phyloP scores from a whole-genome alignment of 2,113 vertebrate species.

The Porphyrio hochstetteri region DNA sequence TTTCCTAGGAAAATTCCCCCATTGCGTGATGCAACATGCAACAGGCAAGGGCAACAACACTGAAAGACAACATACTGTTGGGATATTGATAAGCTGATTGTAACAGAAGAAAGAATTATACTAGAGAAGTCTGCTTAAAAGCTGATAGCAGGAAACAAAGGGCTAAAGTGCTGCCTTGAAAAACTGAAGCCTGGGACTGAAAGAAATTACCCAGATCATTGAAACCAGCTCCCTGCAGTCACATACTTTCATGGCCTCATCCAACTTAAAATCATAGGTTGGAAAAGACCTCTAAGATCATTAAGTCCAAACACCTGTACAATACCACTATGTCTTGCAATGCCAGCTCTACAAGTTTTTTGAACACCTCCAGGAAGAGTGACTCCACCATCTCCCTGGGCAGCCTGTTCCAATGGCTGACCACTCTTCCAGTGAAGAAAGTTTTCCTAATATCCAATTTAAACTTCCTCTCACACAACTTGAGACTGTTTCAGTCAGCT shows the following conservation, averaged over 20 bases:
- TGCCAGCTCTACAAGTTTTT: too few relatives aligned
- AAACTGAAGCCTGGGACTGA: not conserved
- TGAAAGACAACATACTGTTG: not conserved
- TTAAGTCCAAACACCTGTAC: too few relatives aligned
- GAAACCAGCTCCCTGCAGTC: not conserved
- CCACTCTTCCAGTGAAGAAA: too few relatives aligned
- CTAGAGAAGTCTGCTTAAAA: not conserved
- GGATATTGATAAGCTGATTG: not conserved
- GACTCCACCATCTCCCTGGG: too few relatives aligned
- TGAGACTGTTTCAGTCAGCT: not conserved
- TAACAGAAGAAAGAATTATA: not conserved
- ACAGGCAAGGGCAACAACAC: not conserved
- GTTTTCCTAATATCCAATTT: too few relatives aligned
- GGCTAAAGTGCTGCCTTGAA: not conserved
- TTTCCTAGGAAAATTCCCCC: not conserved
- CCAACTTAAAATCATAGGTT: too few relatives aligned
- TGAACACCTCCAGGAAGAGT: too few relatives aligned
- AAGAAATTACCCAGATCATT: not conserved
- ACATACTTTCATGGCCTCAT: not conserved
- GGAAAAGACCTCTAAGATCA: too few relatives aligned
- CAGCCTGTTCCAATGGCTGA: too few relatives aligned
- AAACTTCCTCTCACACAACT: too few relatives aligned
- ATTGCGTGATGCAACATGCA: rapidly evolving
- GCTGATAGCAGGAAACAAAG: not conserved
- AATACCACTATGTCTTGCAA: too few relatives aligned